phyloP scores from a whole-genome alignment of 2,113 vertebrate genomes.

The Pteropus alecto region DNA sequence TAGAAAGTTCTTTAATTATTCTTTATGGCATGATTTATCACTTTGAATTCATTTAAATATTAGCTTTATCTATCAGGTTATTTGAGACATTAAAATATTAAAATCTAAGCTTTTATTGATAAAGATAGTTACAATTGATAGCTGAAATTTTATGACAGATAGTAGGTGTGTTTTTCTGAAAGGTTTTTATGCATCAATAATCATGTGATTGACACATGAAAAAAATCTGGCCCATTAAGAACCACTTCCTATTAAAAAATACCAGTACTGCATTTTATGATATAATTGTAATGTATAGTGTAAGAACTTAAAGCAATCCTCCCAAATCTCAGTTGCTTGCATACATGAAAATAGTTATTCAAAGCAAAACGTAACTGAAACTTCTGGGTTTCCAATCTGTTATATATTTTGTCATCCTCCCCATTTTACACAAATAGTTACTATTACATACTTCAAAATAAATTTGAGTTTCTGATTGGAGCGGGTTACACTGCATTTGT shows the following conservation, averaged over 20 bases:
- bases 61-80: constrained; percentile 12
- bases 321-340: neutral
- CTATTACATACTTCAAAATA: neutral
- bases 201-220: constrained; percentile 45
- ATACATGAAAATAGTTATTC: constrained; percentile 6
- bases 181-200: constrained; percentile 50
- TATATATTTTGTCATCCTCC: neutral
- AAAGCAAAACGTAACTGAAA: constrained; percentile 24
- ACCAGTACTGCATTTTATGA: neutral
- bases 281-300: neutral
- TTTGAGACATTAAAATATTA: constrained; percentile 42
- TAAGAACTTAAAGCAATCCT: neutral
- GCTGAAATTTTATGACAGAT: constrained; percentile 35
- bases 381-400: neutral
- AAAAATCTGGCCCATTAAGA: constrained; percentile 49
- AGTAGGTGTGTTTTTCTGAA: constrained; percentile 53
- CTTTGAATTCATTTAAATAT: constrained; percentile 36
- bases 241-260: constrained; percentile 23
- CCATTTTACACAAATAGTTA: neutral
- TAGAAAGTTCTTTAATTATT: constrained; percentile 50
- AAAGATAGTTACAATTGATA: constrained; percentile 14
- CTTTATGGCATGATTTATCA: neutral
- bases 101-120: constrained; percentile 34
- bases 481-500: neutral
- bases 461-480: neutral